Conservation (phyloP, 2,113 vertebrate species). For the Pituophis catenifer region DNA sequence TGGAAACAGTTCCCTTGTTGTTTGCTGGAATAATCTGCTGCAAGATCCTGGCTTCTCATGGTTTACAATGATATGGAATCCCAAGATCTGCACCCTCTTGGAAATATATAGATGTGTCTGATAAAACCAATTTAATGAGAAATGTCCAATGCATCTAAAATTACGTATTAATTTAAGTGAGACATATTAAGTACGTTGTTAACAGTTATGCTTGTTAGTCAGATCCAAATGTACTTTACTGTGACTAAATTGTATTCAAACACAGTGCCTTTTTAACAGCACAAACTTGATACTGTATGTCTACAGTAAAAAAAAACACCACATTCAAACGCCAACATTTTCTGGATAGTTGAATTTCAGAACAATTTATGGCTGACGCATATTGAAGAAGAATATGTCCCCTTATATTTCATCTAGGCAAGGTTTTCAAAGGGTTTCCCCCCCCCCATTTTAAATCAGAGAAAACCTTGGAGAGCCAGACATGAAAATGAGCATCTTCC, state of each 20-base stretch:
- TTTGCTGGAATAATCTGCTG: neutral
- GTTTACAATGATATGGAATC: neutral
- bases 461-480: constrained; percentile 44
- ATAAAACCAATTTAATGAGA: neutral
- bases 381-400: constrained; percentile 24
- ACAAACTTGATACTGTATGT: neutral
- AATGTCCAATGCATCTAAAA: neutral
- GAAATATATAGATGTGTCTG: neutral
- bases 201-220: neutral
- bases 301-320: neutral
- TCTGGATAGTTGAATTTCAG: neutral
- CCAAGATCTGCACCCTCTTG: neutral
- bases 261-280: neutral
- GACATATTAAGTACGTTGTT: neutral
- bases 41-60: neutral
- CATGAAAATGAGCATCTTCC: constrained; percentile 59
- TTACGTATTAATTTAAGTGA: constrained; percentile 15
- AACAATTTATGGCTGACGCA: constrained; percentile 31
- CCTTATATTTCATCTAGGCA: constrained; percentile 18
- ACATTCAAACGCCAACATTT: constrained; percentile 22
- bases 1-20: neutral
- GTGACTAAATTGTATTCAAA: neutral
- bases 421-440: constrained; percentile 31
- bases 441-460: constrained; percentile 44
- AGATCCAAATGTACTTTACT: neutral